Evolutionary conservation across 2,113 vertebrate genomes (phyloP).

Genomic region (Stegostoma tigrinum): DNA sequence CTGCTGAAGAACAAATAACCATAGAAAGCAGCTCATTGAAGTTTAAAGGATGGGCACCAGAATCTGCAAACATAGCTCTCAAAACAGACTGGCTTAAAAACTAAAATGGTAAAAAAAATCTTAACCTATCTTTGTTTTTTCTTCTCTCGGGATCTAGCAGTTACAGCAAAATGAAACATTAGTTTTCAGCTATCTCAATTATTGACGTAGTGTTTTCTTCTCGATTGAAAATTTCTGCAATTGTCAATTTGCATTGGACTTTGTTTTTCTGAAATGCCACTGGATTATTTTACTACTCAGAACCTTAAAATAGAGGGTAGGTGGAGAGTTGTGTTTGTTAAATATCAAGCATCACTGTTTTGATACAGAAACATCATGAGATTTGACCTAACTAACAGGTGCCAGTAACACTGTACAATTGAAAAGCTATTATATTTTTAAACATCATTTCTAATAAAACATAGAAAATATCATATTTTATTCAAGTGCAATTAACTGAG

Average conservation of each 20-base stretch:
- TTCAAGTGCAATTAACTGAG: too few relatives aligned
- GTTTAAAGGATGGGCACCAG: constrained; percentile 37
- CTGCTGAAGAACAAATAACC: constrained; percentile 15
- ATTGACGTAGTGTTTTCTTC: background rate
- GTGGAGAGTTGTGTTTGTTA: background rate
- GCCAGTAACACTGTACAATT: background rate
- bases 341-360: background rate
- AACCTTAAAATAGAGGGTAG: background rate
- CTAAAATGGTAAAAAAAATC: constrained; percentile 35
- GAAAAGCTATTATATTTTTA: background rate
- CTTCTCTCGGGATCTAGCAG: background rate
- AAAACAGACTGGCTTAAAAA: constrained; percentile 38
- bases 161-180: background rate
- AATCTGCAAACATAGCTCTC: constrained; percentile 34
- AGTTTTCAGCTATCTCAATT: background rate
- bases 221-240: background rate
- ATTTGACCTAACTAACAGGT: background rate
- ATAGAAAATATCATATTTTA: background rate
- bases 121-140: constrained; percentile 1
- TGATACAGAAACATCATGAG: background rate
- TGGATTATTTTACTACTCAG: background rate
- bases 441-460: background rate
- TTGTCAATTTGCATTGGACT: background rate
- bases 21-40: constrained; percentile 22
- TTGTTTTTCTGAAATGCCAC: background rate